These are phyloP conservation scores for Orius insidiosus DNA, from an alignment of 1,140 invertebrate species.

Conservation along the genomic window DNA sequence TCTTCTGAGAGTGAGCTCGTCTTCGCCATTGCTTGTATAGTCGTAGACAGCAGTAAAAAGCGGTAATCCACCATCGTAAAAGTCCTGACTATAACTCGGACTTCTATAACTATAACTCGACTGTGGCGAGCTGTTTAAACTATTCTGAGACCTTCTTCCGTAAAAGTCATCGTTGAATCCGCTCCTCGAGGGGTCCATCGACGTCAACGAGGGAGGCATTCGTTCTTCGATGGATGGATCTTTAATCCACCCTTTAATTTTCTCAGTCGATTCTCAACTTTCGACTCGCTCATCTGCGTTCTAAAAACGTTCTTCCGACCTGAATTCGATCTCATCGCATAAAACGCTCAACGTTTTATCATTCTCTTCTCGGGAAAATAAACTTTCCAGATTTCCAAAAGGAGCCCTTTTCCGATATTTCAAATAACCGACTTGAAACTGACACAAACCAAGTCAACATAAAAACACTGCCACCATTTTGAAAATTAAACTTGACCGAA, in stretches of 20 bases:
- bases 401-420: too few species aligned
- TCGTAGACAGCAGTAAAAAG: constrained; percentile 79
- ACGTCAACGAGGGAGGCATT: constrained; percentile 26
- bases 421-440: too few species aligned
- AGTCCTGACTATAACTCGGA: neutral
- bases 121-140: constrained; percentile 12
- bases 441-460: too few species aligned
- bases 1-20: constrained; percentile 69
- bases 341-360: too few species aligned
- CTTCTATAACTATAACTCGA: constrained; percentile 7
- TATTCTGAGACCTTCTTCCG: constrained; percentile 6
- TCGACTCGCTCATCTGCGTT: too few species aligned
- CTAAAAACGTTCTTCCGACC: too few species aligned
- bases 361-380: too few species aligned
- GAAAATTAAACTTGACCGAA: too few species aligned
- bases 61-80: neutral
- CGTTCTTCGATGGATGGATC: constrained; percentile 21
- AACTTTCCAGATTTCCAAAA: too few species aligned
- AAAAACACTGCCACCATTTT: too few species aligned
- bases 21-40: constrained; percentile 79
- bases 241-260: constrained; percentile 16
- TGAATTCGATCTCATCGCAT: too few species aligned
- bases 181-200: constrained; percentile 24
- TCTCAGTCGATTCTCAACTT: too few species aligned
- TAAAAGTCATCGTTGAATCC: constrained; percentile 10